Evolutionary conservation across 2,888 invertebrate genomes (phyloP).

Genomic region (Polydrusus tereticollis): DNA sequence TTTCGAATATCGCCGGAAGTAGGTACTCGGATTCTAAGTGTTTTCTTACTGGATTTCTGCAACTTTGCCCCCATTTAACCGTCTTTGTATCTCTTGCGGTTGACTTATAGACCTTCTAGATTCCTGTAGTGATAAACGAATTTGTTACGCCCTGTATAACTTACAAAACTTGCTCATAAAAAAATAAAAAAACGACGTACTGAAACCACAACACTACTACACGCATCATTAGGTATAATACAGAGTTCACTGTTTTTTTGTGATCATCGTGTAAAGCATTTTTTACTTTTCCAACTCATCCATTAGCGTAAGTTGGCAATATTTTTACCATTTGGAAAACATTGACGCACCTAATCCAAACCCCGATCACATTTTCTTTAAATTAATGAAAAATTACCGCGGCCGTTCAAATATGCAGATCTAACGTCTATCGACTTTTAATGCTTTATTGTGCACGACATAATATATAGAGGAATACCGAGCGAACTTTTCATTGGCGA

Average conservation of each 20-base stretch:
- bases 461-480: not conserved
- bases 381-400: not conserved
- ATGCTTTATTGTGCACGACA: not conserved
- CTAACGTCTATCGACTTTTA: not conserved
- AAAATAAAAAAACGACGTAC: conserved; percentile 37
- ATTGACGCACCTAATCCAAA: too few species aligned
- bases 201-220: conserved; percentile 39
- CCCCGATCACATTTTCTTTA: not conserved
- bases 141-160: too few species aligned
- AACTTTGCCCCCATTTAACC: too few species aligned
- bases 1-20: too few species aligned
- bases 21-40: too few species aligned
- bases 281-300: not conserved
- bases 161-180: conserved; percentile 37
- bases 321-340: too few species aligned
- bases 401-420: not conserved
- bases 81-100: too few species aligned
- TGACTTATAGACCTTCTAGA: too few species aligned
- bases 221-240: conserved; percentile 22
- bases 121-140: too few species aligned
- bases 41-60: too few species aligned
- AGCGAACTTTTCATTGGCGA: conserved; percentile 5
- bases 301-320: not conserved
- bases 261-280: not conserved
- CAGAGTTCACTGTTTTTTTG: not conserved